phyloP scores from a whole-genome alignment of 2,888 invertebrate genomes.

The Lordiphosa fenestrarum region DNA sequence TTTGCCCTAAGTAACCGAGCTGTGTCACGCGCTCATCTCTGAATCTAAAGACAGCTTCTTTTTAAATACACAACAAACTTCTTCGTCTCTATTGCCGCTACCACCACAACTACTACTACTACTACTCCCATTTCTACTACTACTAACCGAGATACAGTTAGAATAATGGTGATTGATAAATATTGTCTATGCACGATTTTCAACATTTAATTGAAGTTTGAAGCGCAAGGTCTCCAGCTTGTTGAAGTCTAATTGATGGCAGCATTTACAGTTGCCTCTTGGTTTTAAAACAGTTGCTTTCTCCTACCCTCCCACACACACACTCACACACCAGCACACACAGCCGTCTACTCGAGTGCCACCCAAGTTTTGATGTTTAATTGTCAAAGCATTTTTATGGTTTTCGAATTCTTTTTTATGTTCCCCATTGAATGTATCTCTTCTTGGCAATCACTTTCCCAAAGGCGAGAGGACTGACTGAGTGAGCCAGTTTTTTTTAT shows the following conservation, averaged over 20 bases:
- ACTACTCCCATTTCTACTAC: conserved; percentile 28
- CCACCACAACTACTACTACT: conserved; percentile 37
- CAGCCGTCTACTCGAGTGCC: conserved; percentile 25
- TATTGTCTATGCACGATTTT: conserved; percentile 70
- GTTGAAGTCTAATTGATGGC: conserved; percentile 60
- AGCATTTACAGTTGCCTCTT: conserved; percentile 33
- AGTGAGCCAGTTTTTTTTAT: conserved; percentile 38
- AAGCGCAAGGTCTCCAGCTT: conserved; percentile 47
- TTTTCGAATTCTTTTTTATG: neutral
- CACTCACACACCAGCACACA: neutral
- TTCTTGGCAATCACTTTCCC: conserved; percentile 25
- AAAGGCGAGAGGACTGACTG: conserved; percentile 7
- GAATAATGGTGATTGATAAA: conserved; percentile 76
- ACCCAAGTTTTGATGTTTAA: conserved; percentile 39
- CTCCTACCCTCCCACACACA: conserved; percentile 49
- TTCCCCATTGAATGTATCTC: neutral
- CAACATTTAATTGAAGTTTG: conserved; percentile 65
- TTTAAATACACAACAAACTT: conserved; percentile 29
- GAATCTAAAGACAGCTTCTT: conserved; percentile 14
- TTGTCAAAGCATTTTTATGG: conserved; percentile 30
- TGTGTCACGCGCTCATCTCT: conserved; percentile 9
- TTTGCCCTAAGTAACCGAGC: neutral
- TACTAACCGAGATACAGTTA: conserved; percentile 55
- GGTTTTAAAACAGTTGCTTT: conserved; percentile 34
- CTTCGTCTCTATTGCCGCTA: conserved; percentile 34